Evolutionary conservation across 53 echinoderm and acorn worm genomes (phyloP), one percentile per base, ranked within the genome.

Genomic region (Holothuria leucospilota): DNA sequence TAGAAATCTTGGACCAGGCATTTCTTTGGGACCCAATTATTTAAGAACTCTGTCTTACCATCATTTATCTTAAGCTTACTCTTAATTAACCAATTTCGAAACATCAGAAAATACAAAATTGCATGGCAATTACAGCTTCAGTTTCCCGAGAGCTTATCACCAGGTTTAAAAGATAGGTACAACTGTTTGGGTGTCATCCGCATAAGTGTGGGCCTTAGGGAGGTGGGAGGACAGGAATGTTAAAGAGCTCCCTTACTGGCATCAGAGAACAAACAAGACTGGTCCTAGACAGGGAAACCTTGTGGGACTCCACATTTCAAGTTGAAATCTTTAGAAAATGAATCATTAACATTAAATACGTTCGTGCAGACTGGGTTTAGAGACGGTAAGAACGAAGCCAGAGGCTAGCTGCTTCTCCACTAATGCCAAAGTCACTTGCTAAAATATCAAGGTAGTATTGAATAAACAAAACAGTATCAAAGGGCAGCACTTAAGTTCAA

Each of bases 191-290:
- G 70, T 69, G 26, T 69, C 70, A 69, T 69, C 38, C 1, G 26
- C 26, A 69, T 69, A 69, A 3, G 27, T 69, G 38, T 69, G 39
- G 70, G 70, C 29, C 4, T 13, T 24, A 14, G 70, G 70, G 29
- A 69, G 70, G 29, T 69, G 70, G 15, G 70, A 69, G 20, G 70
- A 69, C 70, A 69, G 29, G 39, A n/a, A 39, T 29, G 39, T 69
- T 39, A 69, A 29, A 69, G 6, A 68, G 6, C n/a, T n/a, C n/a
- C 3, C 34, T 34, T 34, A 46, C 46, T 46, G 46, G 46, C 46
- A 46, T 46, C n/a, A 69, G 39, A 30, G 70, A 69, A 69, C 70
- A 69, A 69, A 69, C n/a, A 69, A 34, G 29, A 2, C 70, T 69
- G 70, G 70, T 2, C 3, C 70, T 34, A 69, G 12, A 39, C 70